Evolutionary conservation across 1,140 invertebrate genomes (phyloP).

Genomic region (Drosophila arawakana): DNA sequence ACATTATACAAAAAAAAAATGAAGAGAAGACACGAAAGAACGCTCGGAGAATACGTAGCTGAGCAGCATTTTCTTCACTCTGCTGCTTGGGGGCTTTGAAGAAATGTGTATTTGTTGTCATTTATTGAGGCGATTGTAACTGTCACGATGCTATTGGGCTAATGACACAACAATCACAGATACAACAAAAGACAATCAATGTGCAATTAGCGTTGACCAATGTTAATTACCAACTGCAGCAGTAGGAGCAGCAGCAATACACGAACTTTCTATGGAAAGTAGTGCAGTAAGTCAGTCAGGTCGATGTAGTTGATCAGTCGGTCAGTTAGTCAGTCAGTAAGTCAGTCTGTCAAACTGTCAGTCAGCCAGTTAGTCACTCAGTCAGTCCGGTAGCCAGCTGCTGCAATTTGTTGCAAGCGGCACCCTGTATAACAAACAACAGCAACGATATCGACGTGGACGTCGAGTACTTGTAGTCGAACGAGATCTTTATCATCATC

Average conservation of each 20-base stretch:
- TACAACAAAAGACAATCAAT: conserved; percentile 74
- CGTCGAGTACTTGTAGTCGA: conserved; percentile 30
- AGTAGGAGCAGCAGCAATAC: neutral
- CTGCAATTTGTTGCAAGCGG: conserved; percentile 72
- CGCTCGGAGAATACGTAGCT: conserved; percentile 54
- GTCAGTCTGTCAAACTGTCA: conserved; percentile 25
- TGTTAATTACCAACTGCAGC: conserved; percentile 54
- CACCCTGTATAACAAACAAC: conserved; percentile 63
- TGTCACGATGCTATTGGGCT: conserved; percentile 7
- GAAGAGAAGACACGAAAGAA: conserved; percentile 31
- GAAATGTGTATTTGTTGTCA: conserved; percentile 15
- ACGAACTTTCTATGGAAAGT: conserved; percentile 70
- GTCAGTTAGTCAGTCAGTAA: conserved; percentile 38
- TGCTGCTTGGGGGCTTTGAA: neutral
- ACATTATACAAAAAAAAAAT: conserved; percentile 53
- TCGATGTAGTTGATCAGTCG: conserved; percentile 34
- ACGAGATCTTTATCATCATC: conserved; percentile 81
- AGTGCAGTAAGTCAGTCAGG: conserved; percentile 58
- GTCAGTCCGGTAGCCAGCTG: conserved; percentile 51
- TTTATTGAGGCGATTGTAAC: conserved; percentile 18
- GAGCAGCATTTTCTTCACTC: neutral
- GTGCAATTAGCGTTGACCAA: conserved; percentile 67
- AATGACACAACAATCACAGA: conserved; percentile 41
- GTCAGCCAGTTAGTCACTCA: conserved; percentile 43
- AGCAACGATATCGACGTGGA: neutral